These are phyloP conservation scores for Philonicus albiceps DNA, from an alignment of 2,888 invertebrate species.

Conservation along the genomic window DNA sequence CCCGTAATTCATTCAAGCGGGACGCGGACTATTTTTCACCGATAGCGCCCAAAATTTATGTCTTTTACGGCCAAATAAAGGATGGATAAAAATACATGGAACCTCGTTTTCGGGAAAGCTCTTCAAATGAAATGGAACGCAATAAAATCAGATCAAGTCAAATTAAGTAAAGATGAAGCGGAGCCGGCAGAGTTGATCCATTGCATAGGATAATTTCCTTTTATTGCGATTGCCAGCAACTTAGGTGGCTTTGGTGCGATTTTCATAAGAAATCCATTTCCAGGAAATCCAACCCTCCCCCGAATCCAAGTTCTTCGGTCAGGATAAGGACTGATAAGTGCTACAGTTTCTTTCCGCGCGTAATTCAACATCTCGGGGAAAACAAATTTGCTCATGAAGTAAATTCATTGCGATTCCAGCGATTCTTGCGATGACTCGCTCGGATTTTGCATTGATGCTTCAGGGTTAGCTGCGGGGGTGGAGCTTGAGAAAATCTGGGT, in stretches of 20 bases:
- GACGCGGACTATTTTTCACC: slow-evolving; percentile 21
- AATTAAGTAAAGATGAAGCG: slow-evolving; percentile 35
- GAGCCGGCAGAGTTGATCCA: neutral
- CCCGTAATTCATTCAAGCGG: slow-evolving; percentile 18
- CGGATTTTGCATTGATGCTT: neutral
- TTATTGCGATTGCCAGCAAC: slow-evolving; percentile 3
- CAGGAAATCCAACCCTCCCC: neutral
- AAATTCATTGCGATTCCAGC: neutral
- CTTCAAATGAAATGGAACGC: slow-evolving; percentile 39
- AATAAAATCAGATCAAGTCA: slow-evolving; percentile 41
- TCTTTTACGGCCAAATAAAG: slow-evolving; percentile 21
- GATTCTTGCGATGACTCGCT: neutral
- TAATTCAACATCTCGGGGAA: neutral
- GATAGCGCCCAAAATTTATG: slow-evolving; percentile 14
- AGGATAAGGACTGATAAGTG: neutral
- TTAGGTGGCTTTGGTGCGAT: neutral
- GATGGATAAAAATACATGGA: neutral
- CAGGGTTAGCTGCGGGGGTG: neutral
- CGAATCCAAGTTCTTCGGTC: neutral
- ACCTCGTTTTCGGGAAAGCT: neutral
- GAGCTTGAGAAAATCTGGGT: neutral
- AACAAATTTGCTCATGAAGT: neutral
- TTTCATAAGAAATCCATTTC: slow-evolving; percentile 13
- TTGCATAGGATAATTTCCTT: slow-evolving; percentile 15
- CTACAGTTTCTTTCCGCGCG: neutral